Conservation (phyloP, 1,140 invertebrate genomes). For the Probaryconus sp. region DNA sequence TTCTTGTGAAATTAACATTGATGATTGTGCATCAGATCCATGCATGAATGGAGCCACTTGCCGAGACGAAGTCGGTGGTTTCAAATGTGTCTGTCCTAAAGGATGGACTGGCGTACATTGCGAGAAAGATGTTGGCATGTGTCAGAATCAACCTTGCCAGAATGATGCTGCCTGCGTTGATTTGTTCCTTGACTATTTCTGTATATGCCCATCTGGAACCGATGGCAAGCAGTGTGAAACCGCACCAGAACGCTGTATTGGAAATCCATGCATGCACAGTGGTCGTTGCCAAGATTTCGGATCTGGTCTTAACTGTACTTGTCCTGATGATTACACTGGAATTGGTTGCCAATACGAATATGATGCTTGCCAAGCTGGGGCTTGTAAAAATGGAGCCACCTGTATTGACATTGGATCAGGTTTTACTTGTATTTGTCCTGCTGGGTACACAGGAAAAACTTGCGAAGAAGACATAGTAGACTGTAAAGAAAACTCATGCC, state of each 20-base stretch:
- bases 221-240: constrained; percentile 97
- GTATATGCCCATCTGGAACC: constrained; percentile 96
- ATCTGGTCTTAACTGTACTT: constrained; percentile 95
- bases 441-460: constrained; percentile 90
- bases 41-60: constrained; percentile 95
- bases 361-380: constrained; percentile 91
- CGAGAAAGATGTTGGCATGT: constrained; percentile 92
- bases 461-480: constrained; percentile 96
- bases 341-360: constrained; percentile 96
- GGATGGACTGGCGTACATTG: constrained; percentile 95
- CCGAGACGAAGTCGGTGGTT: constrained; percentile 90
- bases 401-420: constrained; percentile 91
- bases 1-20: constrained; percentile 90
- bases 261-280: constrained; percentile 96
- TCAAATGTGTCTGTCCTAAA: constrained; percentile 88
- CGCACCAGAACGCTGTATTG: constrained; percentile 96
- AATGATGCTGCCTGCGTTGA: constrained; percentile 96
- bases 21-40: constrained; percentile 92
- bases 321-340: constrained; percentile 89
- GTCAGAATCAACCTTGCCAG: constrained; percentile 90
- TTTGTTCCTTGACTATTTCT: constrained; percentile 97
- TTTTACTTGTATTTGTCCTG: constrained; percentile 91
- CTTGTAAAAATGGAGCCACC: constrained; percentile 95
- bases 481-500: constrained; percentile 95
- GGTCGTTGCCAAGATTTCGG: constrained; percentile 96